These are phyloP conservation scores for Drosophila bunnanda DNA, from an alignment of 2,888 invertebrate genomes.

Conservation along the genomic window DNA sequence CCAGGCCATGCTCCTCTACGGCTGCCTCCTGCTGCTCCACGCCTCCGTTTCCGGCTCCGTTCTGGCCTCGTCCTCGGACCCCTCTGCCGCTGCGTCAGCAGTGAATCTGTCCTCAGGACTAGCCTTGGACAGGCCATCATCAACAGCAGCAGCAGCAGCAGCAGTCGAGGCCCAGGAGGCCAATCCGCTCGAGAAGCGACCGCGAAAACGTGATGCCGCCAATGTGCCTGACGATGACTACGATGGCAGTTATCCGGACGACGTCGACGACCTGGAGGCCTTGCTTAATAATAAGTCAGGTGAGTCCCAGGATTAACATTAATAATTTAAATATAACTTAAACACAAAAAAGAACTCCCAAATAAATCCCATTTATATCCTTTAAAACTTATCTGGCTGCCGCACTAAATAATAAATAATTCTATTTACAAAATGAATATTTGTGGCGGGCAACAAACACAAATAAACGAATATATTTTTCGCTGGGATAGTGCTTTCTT, in stretches of 20 bases:
- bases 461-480: conserved; percentile 17
- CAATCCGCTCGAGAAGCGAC: conserved; percentile 31
- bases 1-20: conserved; percentile 77
- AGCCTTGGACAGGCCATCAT: conserved; percentile 24
- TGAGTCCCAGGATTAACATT: conserved; percentile 52
- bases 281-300: conserved; percentile 84
- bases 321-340: too few relatives aligned
- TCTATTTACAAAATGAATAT: conserved; percentile 29
- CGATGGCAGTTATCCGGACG: conserved; percentile 83
- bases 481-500: conserved; percentile 2
- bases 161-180: not conserved
- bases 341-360: too few relatives aligned
- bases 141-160: not conserved
- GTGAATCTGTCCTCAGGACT: conserved; percentile 46
- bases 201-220: conserved; percentile 81
- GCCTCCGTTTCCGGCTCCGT: conserved; percentile 69
- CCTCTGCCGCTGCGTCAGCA: conserved; percentile 19
- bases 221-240: conserved; percentile 83
- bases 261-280: conserved; percentile 83
- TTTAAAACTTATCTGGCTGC: conserved; percentile 12
- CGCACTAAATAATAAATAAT: conserved; percentile 14
- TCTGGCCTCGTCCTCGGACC: conserved; percentile 37
- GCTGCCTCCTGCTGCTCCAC: conserved; percentile 73
- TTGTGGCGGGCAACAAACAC: conserved; percentile 14
- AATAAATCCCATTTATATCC: not conserved